Conservation (phyloP, 1,140 invertebrate species). For the Samia ricini region DNA sequence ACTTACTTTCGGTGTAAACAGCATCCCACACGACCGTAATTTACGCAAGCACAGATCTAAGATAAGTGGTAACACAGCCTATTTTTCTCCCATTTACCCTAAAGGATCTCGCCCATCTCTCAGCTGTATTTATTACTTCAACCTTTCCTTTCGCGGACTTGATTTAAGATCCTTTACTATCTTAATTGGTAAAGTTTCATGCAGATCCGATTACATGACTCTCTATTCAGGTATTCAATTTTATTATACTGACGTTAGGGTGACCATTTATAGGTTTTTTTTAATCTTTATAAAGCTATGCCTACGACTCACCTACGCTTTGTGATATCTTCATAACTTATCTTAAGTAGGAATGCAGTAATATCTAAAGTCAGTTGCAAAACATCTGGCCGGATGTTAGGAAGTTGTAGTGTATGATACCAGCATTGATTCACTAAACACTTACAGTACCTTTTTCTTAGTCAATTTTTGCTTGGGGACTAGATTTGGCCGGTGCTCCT, state of each 20-base stretch:
- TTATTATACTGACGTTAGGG: neutral
- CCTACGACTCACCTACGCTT: too few relatives aligned
- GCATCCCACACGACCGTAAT: conserved; percentile 22
- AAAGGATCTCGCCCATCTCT: conserved; percentile 39
- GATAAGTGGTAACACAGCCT: conserved; percentile 47
- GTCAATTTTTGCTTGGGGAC: too few relatives aligned
- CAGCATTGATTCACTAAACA: too few relatives aligned
- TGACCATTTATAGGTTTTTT: too few relatives aligned
- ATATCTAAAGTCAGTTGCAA: too few relatives aligned
- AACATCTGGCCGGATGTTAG: too few relatives aligned
- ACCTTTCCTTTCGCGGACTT: conserved; percentile 52
- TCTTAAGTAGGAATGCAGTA: too few relatives aligned
- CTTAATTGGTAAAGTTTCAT: conserved; percentile 56
- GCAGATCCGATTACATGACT: neutral
- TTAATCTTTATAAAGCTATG: too few relatives aligned
- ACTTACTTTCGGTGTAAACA: conserved; percentile 22
- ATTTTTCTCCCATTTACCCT: conserved; percentile 59
- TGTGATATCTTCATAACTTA: too few relatives aligned
- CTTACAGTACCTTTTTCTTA: too few relatives aligned
- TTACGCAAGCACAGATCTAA: conserved; percentile 37
- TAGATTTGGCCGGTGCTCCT: too few relatives aligned
- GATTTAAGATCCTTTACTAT: conserved; percentile 52
- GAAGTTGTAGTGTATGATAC: too few relatives aligned
- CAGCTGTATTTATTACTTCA: conserved; percentile 57
- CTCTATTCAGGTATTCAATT: neutral